phyloP scores from a whole-genome alignment of 30 jellyfish, hydroid and myxozoan genomes.

The Aurelia aurita region DNA sequence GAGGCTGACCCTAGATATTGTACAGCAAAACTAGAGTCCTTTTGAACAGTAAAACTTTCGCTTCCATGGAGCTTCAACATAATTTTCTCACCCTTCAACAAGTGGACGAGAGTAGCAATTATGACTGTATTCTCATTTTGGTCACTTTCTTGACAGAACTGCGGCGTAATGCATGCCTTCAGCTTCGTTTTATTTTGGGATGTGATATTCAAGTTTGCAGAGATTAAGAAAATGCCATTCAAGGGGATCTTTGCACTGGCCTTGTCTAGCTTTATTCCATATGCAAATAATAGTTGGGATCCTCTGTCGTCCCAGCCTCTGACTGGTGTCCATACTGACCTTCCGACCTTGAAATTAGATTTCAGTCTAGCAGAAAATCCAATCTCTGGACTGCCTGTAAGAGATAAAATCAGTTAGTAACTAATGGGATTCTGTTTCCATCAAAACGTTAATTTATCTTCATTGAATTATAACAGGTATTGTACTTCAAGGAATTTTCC shows the following conservation, averaged over 20 bases:
- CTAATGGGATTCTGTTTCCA: neutral
- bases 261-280: slow-evolving; percentile 41
- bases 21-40: slow-evolving; percentile 45
- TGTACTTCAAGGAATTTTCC: too few relatives aligned
- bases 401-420: neutral
- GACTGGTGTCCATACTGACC: slow-evolving; percentile 9
- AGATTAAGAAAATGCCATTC: slow-evolving; percentile 15
- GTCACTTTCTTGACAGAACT: slow-evolving; percentile 25
- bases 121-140: slow-evolving; percentile 44
- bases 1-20: slow-evolving; percentile 45
- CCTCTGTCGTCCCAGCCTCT: slow-evolving; percentile 40
- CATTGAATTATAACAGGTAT: too few relatives aligned
- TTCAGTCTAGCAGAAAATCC: slow-evolving; percentile 60
- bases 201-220: slow-evolving; percentile 37
- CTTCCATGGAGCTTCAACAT: slow-evolving; percentile 9
- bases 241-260: slow-evolving; percentile 11
- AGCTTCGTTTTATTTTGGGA: neutral
- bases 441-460: too few relatives aligned
- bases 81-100: slow-evolving; percentile 6
- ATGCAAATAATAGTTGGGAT: slow-evolving; percentile 21
- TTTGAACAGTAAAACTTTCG: slow-evolving; percentile 1
- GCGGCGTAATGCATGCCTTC: slow-evolving; percentile 9
- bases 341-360: slow-evolving; percentile 3
- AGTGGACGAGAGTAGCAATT: slow-evolving; percentile 8
- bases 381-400: slow-evolving; percentile 45